These are phyloP conservation scores for Catharus bicknelli DNA, from an alignment of 2,113 vertebrate species.

Conservation along the genomic window DNA sequence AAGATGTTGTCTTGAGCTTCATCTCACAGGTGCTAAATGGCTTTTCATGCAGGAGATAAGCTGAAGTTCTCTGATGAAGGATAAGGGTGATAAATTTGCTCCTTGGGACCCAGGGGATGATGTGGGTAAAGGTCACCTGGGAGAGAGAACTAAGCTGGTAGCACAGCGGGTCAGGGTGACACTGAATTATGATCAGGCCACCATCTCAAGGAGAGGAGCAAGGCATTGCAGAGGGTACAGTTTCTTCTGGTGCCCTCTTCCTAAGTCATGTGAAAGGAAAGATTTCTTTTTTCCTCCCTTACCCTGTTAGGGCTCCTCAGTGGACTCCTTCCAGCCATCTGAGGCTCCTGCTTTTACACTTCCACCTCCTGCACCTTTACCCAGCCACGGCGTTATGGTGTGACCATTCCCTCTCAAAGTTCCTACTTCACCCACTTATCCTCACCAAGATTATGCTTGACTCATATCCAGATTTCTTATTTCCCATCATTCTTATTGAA, in stretches of 20 bases:
- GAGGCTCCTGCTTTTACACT: background rate
- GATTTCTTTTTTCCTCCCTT: background rate
- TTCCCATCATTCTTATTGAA: background rate
- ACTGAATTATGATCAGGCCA: background rate
- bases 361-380: background rate
- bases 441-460: background rate
- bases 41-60: background rate
- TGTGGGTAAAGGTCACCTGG: background rate
- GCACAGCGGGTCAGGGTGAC: fast-evolving
- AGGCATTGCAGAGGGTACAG: background rate
- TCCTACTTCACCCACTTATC: background rate
- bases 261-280: background rate
- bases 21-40: background rate
- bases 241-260: background rate
- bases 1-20: background rate
- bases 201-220: fast-evolving
- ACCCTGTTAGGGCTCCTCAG: background rate
- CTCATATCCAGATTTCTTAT: background rate
- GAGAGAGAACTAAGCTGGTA: background rate
- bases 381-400: background rate
- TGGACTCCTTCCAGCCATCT: background rate
- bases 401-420: background rate
- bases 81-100: background rate
- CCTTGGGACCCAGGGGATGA: fast-evolving
- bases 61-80: background rate